phyloP scores from a whole-genome alignment of 1,140 invertebrate species.

The Reticulitermes speratus region DNA sequence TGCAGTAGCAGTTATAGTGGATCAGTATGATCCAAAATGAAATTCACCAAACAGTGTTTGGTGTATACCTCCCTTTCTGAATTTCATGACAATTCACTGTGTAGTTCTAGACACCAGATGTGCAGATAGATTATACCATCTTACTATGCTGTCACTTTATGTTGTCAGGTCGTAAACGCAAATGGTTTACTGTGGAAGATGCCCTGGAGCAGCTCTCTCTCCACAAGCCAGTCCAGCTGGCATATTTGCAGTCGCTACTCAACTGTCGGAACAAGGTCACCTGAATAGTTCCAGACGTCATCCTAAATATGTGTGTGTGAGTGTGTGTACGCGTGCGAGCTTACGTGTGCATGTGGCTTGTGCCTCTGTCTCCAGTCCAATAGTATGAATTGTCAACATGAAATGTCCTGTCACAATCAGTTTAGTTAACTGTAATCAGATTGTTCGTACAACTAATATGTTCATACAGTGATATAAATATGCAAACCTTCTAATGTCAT shows the following conservation, averaged over 20 bases:
- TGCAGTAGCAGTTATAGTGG: no score
- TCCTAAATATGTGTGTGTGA: neutral
- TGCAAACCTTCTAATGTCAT: no score
- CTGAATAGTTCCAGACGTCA: neutral
- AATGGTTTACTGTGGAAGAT: slow-evolving; percentile 90
- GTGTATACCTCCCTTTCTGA: no score
- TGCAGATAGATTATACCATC: neutral
- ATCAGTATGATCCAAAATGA: no score
- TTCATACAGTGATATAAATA: no score
- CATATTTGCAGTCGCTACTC: slow-evolving; percentile 65
- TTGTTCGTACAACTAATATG: no score
- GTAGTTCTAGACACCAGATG: neutral
- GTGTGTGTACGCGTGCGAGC: neutral
- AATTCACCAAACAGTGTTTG: no score
- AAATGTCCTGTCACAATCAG: no score
- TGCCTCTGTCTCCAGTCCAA: neutral
- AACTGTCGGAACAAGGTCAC: slow-evolving; percentile 34
- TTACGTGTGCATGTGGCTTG: neutral
- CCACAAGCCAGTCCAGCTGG: slow-evolving; percentile 87
- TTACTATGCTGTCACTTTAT: neutral
- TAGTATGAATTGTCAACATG: no score
- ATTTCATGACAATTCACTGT: neutral
- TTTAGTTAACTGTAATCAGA: no score
- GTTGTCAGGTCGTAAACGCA: slow-evolving; percentile 72
- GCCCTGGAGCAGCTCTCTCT: slow-evolving; percentile 80